Conservation (phyloP, 2,888 invertebrate species). For the Dexiosoma caninum region DNA sequence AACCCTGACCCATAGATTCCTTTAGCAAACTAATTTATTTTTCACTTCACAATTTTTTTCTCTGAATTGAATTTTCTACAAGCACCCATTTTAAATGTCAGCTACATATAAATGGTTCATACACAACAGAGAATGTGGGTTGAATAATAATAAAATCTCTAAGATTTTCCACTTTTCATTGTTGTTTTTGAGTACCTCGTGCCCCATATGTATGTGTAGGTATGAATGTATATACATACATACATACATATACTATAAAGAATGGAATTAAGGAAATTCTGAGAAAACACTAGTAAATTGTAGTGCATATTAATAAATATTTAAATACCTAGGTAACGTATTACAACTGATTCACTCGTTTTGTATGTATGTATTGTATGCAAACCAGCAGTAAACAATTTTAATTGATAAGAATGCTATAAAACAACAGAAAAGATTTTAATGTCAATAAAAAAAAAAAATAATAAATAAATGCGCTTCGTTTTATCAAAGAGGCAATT, state of each 20-base stretch:
- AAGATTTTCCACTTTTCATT: slow-evolving; percentile 5
- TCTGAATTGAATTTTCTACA: slow-evolving; percentile 10
- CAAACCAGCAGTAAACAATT: not conserved
- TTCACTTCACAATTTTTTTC: not conserved
- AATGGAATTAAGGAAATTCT: not conserved
- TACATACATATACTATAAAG: not conserved
- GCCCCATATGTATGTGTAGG: too few relatives aligned
- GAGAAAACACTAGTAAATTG: slow-evolving; percentile 23
- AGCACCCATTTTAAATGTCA: slow-evolving; percentile 4
- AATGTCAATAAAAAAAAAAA: not conserved
- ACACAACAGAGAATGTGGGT: slow-evolving; percentile 1
- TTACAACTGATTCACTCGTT: not conserved
- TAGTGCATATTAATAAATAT: slow-evolving; percentile 40
- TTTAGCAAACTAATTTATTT: slow-evolving; percentile 31
- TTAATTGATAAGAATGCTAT: not conserved
- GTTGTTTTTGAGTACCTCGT: too few relatives aligned
- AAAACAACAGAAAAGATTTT: not conserved
- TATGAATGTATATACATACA: too few relatives aligned
- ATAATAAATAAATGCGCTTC: not conserved
- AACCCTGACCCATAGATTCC: slow-evolving; percentile 51
- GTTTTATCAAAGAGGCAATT: not conserved
- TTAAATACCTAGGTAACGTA: slow-evolving; percentile 8
- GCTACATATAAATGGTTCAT: not conserved
- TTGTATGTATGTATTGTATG: too few relatives aligned
- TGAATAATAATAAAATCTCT: slow-evolving; percentile 32